Conservation (phyloP, 2,888 invertebrate species). For the Ypsolopha sequella region DNA sequence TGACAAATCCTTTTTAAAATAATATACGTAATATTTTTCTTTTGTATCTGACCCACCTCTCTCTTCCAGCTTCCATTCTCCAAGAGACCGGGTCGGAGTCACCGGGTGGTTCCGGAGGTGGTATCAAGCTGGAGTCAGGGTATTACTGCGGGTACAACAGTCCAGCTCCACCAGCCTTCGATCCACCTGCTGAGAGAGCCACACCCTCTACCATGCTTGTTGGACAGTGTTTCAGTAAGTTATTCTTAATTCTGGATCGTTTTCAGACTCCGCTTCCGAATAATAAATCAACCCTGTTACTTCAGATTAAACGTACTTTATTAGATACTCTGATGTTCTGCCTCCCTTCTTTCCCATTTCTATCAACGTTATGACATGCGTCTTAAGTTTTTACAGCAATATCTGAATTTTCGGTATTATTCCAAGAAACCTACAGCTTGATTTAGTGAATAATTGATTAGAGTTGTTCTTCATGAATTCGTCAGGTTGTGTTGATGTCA, state of each 20-base stretch:
- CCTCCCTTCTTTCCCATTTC: no score
- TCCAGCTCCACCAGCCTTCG: constrained; percentile 56
- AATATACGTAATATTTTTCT: neutral
- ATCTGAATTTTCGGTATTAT: no score
- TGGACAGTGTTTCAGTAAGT: constrained; percentile 84
- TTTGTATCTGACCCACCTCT: neutral
- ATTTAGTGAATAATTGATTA: no score
- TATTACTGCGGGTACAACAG: constrained; percentile 67
- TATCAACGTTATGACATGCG: no score
- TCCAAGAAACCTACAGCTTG: no score
- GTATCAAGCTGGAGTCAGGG: constrained; percentile 62
- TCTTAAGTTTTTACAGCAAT: no score
- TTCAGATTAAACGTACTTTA: no score
- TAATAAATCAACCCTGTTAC: no score
- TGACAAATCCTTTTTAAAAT: neutral
- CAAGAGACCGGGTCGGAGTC: constrained; percentile 86
- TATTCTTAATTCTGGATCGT: neutral
- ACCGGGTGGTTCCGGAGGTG: constrained; percentile 57
- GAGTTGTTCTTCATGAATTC: no score
- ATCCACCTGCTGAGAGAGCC: constrained; percentile 51
- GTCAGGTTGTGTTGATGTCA: neutral
- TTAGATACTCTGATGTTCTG: no score
- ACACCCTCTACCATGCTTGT: constrained; percentile 80
- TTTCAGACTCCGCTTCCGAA: neutral
- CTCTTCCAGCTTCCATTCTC: constrained; percentile 89